A percentile compares a stretch with the other conserved stretches of the same genome.
phyloP scores from a whole-genome alignment of 2,797 vertebrate genomes.

The Sebastes minor region DNA sequence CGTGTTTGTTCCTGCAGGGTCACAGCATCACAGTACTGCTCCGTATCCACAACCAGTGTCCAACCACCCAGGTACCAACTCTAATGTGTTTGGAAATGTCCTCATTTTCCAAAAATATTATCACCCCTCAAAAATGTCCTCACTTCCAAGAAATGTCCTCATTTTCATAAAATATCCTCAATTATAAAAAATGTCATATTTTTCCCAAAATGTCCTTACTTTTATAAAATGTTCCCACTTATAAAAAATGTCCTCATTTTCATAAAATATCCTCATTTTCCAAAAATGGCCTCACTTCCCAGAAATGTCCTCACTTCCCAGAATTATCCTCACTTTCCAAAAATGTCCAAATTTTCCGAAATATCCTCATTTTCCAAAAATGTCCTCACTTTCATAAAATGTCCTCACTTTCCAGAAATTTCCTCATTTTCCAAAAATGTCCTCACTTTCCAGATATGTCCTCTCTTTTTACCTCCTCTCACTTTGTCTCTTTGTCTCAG shows the following conservation, averaged over 20 bases:
- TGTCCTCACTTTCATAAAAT: no score
- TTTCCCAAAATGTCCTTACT: background rate
- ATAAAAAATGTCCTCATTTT: background rate
- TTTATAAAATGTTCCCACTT: no score
- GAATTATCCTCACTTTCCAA: no score
- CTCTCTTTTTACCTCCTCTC: background rate
- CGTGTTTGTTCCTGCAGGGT: slow-evolving; percentile 58
- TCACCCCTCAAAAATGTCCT: background rate
- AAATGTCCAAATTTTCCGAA: background rate
- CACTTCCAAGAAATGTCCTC: background rate
- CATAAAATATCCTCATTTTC: background rate
- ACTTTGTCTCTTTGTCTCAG: no score
- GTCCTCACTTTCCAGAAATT: no score
- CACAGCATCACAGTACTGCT: slow-evolving; percentile 65
- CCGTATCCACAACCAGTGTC: slow-evolving; percentile 64
- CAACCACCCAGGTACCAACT: slow-evolving; percentile 65
- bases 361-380: no score
- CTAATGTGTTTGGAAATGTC: background rate
- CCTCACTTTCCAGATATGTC: background rate
- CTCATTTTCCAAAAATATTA: background rate
- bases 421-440: background rate
- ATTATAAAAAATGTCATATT: background rate
- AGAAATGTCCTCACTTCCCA: no score
- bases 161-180: background rate
- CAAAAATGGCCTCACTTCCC: no score